A percentile compares a stretch with the other conserved stretches of the same genome.
phyloP scores from a whole-genome alignment of 2,888 invertebrate genomes.

The Apotomis betuletana region DNA sequence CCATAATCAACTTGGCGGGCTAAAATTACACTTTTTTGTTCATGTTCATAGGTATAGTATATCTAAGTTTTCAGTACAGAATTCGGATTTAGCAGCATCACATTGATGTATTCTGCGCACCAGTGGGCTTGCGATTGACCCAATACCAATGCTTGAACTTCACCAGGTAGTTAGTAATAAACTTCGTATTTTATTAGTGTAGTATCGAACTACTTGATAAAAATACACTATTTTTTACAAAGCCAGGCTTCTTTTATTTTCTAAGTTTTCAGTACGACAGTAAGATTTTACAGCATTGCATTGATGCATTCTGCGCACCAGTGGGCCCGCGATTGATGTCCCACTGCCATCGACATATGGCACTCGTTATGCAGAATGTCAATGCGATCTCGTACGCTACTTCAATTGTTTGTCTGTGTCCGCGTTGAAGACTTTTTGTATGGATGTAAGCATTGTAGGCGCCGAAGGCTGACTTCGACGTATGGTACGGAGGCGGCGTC shows the following conservation, averaged over 20 bases:
- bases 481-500: slow-evolving; percentile 18
- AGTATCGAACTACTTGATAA: too few relatives aligned
- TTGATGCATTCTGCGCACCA: slow-evolving; percentile 74
- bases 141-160: too few relatives aligned
- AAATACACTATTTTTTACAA: background rate
- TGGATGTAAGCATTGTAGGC: slow-evolving; percentile 8
- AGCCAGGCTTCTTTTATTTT: background rate
- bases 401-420: slow-evolving; percentile 64
- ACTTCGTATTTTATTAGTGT: too few relatives aligned
- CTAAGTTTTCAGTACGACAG: slow-evolving; percentile 30
- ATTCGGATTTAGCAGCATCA: slow-evolving; percentile 50
- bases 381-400: slow-evolving; percentile 69
- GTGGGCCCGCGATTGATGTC: slow-evolving; percentile 77
- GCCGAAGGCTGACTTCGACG: slow-evolving; percentile 27
- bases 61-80: slow-evolving; percentile 19
- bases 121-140: slow-evolving; percentile 73
- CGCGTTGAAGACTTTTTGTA: slow-evolving; percentile 65
- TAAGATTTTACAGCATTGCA: slow-evolving; percentile 52
- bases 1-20: too few relatives aligned
- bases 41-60: background rate
- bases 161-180: too few relatives aligned
- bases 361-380: slow-evolving; percentile 80
- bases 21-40: too few relatives aligned
- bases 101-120: slow-evolving; percentile 72
- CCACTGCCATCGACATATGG: slow-evolving; percentile 73